Conservation (phyloP, 2,888 invertebrate species). For the Digitonthophagus gazella region DNA sequence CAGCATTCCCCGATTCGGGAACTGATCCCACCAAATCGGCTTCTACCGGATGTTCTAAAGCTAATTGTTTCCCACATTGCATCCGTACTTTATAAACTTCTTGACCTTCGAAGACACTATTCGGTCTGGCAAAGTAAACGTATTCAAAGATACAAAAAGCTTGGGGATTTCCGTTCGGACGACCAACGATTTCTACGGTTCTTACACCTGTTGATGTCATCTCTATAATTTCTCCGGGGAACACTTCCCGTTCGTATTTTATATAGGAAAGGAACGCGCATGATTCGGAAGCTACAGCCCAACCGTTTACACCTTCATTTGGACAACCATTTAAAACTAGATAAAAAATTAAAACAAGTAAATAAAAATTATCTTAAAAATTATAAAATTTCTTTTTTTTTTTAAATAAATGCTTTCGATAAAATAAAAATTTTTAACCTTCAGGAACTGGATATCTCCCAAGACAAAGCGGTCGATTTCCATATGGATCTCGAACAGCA, state of each 20-base stretch:
- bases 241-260: conserved; percentile 85
- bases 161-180: conserved; percentile 72
- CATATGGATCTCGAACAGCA: conserved; percentile 94
- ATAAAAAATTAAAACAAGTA: conserved; percentile 5
- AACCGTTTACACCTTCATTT: conserved; percentile 70
- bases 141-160: conserved; percentile 99
- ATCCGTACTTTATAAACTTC: conserved; percentile 92
- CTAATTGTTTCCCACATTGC: conserved; percentile 90
- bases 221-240: conserved; percentile 95
- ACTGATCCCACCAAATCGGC: conserved; percentile 97
- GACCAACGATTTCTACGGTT: conserved; percentile 81
- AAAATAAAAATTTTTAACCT: conserved; percentile 4
- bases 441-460: conserved; percentile 61
- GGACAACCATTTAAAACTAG: conserved; percentile 5
- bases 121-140: conserved; percentile 96
- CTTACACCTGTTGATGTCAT: conserved; percentile 82
- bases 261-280: conserved; percentile 93
- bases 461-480: conserved; percentile 94
- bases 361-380: neutral
- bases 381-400: conserved; percentile 1
- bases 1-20: conserved; percentile 95
- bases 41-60: conserved; percentile 83
- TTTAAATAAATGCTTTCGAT: neutral
- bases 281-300: conserved; percentile 96
- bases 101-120: conserved; percentile 94